These are phyloP conservation scores for Borostomias antarcticus DNA, from an alignment of 2,797 vertebrate species.

Conservation along the genomic window DNA sequence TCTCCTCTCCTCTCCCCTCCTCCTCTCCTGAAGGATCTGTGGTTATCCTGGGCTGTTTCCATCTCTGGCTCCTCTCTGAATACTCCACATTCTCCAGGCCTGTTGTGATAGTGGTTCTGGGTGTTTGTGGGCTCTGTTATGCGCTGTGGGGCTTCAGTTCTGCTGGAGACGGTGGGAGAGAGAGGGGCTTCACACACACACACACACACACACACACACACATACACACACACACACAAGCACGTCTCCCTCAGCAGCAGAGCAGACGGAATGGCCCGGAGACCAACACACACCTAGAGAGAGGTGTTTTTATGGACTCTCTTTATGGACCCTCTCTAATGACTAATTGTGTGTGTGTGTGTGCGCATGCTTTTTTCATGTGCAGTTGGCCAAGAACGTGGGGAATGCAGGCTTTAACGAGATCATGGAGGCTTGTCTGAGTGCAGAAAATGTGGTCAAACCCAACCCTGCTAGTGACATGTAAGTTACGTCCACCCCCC, in stretches of 20 bases:
- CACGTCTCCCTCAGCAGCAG: conserved; percentile 25
- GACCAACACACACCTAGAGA: conserved; percentile 16
- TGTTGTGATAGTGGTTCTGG: conserved; percentile 43
- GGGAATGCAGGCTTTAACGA: conserved; percentile 98
- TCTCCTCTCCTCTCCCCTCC: too few relatives aligned
- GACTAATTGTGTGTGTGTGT: conserved; percentile 17
- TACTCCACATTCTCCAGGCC: conserved; percentile 48
- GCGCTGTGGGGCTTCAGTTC: conserved; percentile 32
- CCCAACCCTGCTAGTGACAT: conserved; percentile 94
- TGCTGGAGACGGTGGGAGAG: conserved; percentile 41
- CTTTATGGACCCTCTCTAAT: conserved; percentile 3
- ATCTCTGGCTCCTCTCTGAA: conserved; percentile 27
- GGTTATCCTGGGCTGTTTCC: too few relatives aligned
- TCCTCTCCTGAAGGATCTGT: too few relatives aligned
- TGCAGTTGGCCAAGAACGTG: conserved; percentile 98
- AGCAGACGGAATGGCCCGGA: conserved; percentile 24
- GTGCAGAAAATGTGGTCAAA: conserved; percentile 86
- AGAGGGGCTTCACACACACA: conserved; percentile 26
- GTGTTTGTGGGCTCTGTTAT: conserved; percentile 20
- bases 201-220: background rate
- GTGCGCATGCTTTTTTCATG: conserved; percentile 38
- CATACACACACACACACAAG: conserved; percentile 24
- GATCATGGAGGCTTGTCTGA: conserved; percentile 95
- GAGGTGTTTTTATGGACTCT: too few relatives aligned
- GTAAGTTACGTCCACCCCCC: conserved; percentile 75